Percentiles rank a stretch among this genome's conserved stretches.
These are phyloP conservation scores for Drosophila mimetica DNA, from an alignment of 2,888 invertebrate genomes.

Conservation along the genomic window DNA sequence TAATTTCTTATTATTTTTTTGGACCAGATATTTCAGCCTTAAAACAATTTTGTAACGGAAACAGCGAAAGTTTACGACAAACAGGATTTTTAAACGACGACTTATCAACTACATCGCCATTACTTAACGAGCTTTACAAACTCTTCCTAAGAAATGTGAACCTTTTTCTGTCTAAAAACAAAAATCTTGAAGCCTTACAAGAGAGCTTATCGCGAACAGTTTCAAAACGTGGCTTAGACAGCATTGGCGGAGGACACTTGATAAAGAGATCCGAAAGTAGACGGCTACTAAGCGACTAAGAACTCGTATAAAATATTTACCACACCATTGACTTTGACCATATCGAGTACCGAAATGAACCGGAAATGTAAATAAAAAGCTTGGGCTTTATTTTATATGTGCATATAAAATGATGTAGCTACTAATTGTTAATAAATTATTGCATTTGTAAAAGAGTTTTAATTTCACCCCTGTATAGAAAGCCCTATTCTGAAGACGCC, in stretches of 20 bases:
- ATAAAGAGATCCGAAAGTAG: slow-evolving; percentile 54
- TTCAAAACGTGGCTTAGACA: slow-evolving; percentile 66
- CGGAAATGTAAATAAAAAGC: slow-evolving; percentile 26
- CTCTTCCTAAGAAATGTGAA: slow-evolving; percentile 30
- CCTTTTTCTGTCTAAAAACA: slow-evolving; percentile 25
- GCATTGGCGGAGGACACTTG: slow-evolving; percentile 69
- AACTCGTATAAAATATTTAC: neutral
- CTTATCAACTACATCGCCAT: slow-evolving; percentile 24
- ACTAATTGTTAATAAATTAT: slow-evolving; percentile 42
- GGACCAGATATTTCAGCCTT: slow-evolving; percentile 52
- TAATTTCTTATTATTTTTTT: slow-evolving; percentile 46
- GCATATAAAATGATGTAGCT: slow-evolving; percentile 33
- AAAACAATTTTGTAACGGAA: slow-evolving; percentile 41
- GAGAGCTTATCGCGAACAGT: slow-evolving; percentile 21
- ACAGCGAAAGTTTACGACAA: slow-evolving; percentile 43
- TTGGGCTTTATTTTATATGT: slow-evolving; percentile 32
- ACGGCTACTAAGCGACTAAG: slow-evolving; percentile 36
- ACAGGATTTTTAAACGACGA: slow-evolving; percentile 37
- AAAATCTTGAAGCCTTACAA: slow-evolving; percentile 18
- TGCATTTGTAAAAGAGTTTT: slow-evolving; percentile 37
- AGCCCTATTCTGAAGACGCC: neutral
- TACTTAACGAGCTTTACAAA: slow-evolving; percentile 33
- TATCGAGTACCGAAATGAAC: slow-evolving; percentile 16
- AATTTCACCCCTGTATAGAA: slow-evolving; percentile 3
- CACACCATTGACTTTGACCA: slow-evolving; percentile 24